Conservation (phyloP, 2,113 vertebrate species). For the Cyanoderma ruficeps region DNA sequence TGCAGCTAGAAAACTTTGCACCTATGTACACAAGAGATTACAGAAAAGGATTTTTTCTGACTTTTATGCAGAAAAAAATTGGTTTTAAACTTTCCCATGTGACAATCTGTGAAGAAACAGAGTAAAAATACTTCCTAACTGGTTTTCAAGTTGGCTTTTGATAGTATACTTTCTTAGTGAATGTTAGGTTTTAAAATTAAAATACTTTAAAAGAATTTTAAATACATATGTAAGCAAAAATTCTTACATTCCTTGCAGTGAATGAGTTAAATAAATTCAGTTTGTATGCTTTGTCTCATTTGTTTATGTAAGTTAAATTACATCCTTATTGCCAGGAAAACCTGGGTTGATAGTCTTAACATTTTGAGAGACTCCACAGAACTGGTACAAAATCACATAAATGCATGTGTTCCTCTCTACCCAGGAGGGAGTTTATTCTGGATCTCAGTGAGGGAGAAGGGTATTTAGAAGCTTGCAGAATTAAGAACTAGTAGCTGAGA, state of each 20-base stretch:
- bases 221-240: not conserved
- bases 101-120: not conserved
- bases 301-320: not conserved
- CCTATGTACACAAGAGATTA: not conserved
- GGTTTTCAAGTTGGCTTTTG: constrained; percentile 14
- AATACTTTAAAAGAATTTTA: not conserved
- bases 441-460: not conserved
- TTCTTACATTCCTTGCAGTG: not conserved
- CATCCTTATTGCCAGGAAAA: not conserved
- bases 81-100: not conserved
- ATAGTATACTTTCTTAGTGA: not conserved
- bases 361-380: not conserved
- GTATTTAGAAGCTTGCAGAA: not conserved
- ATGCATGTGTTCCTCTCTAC: not conserved
- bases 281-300: not conserved
- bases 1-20: not conserved
- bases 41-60: not conserved
- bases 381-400: not conserved
- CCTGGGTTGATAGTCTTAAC: not conserved
- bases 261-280: constrained; percentile 22
- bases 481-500: not conserved
- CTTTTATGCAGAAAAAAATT: not conserved
- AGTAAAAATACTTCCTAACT: not conserved
- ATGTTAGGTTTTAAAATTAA: constrained; percentile 44
- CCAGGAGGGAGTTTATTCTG: not conserved